Conservation (phyloP, 37 sponge, comb jelly and placozoan species). For the Chondrosia reniformis region DNA sequence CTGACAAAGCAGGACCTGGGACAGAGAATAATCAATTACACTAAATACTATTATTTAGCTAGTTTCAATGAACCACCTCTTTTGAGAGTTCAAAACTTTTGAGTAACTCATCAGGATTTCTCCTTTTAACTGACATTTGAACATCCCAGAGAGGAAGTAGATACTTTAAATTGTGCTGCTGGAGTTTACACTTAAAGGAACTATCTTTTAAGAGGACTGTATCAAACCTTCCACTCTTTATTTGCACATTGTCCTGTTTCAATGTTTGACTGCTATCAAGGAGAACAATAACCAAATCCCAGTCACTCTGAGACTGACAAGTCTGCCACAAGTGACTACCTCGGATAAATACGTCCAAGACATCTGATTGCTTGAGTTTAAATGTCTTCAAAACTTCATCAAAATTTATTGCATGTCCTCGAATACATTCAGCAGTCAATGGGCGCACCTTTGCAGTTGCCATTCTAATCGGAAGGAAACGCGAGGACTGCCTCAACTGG, state of each 20-base stretch:
- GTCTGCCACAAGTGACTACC: slow-evolving; percentile 76
- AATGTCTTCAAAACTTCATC: slow-evolving; percentile 24
- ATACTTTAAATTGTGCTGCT: slow-evolving; percentile 29
- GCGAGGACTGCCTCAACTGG: too few relatives aligned
- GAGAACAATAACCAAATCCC: slow-evolving; percentile 60
- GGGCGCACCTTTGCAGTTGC: too few relatives aligned
- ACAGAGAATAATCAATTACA: too few relatives aligned
- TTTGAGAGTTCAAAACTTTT: slow-evolving; percentile 17
- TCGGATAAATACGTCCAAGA: slow-evolving; percentile 40
- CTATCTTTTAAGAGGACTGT: slow-evolving; percentile 38
- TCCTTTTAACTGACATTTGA: slow-evolving; percentile 16
- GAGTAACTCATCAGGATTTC: slow-evolving; percentile 23
- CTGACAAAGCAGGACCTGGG: too few relatives aligned
- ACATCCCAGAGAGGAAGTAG: slow-evolving; percentile 48
- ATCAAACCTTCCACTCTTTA: slow-evolving; percentile 45
- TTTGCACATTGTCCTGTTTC: slow-evolving; percentile 23
- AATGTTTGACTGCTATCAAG: neutral
- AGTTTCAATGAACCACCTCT: too few relatives aligned
- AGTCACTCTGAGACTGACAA: slow-evolving; percentile 49
- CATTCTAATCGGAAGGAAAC: too few relatives aligned
- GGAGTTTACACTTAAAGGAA: slow-evolving; percentile 21
- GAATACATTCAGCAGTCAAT: too few relatives aligned
- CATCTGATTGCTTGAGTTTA: slow-evolving; percentile 25
- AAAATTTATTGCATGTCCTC: too few relatives aligned
- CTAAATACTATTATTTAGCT: too few relatives aligned